Base-by-base conservation (phyloP, 2,113 vertebrate species). In the Scolopax mira region DNA sequence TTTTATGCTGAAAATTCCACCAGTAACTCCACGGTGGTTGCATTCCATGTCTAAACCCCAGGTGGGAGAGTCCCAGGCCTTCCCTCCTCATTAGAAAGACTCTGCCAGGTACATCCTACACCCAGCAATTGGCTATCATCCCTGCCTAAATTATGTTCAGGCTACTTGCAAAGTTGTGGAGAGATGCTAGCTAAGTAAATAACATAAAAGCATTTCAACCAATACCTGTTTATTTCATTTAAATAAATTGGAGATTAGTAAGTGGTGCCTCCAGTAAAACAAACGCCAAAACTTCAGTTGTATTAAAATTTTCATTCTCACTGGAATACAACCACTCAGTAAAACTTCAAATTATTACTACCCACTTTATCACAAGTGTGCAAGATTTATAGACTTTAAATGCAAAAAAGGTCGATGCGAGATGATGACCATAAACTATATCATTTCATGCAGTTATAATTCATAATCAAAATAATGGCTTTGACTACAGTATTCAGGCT, bases 71-170 rank as follows among this genome's bases (percentile, higher is more conserved):
- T 55, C 7, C 9, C 22, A 70, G 18, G n/a, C 18, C 13, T 81
- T 79, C 11, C 23, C 9, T 75, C 35, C 6, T 83, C n/a, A 17
- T 52, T 18, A 85, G 37, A 54, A 87, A 71, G 39, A 64, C 37
- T 71, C 57, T 91, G 33, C 13, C 49, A 77, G 30, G 9, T 25
- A n/a, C 22, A 75, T 46, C 11, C 25, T 55, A 33, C 8, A 57
- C 2, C 3, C 3, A 57, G 3, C 52, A 88, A 87, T 1, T 65
- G 1, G 3, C n/a, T 69, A 65, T 30, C 0, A n/a, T 46, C 74
- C 89, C 24, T 52, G 35, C n/a, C 52, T 85, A 52, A 85, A 65
- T n/a, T 73, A 58, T 55, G 7, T 39, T 77, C 51, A 58, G 23
- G 25, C 8, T 79, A 30, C 42, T 65, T 25, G 7, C 17, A 93